Conservation (phyloP, 2,797 vertebrate genomes). For the Psittacula derbiana region DNA sequence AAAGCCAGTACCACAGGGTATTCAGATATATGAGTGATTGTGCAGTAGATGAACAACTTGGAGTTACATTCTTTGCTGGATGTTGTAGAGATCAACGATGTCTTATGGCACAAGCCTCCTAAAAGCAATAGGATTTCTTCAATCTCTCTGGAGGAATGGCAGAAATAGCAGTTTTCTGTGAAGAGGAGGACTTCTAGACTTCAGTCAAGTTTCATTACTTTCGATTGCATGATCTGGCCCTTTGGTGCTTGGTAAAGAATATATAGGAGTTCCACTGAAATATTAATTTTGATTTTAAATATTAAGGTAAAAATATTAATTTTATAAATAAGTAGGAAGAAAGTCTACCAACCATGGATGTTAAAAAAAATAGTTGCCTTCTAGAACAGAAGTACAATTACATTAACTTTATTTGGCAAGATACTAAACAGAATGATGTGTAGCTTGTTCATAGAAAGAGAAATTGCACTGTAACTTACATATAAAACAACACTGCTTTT, state of each 20-base stretch:
- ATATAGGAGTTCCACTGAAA: not conserved
- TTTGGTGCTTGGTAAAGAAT: not conserved
- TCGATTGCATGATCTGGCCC: not conserved
- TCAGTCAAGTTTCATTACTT: not conserved
- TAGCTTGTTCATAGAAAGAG: not conserved
- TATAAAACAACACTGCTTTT: not conserved
- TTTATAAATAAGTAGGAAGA: not conserved
- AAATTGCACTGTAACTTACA: not conserved
- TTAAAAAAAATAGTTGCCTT: not conserved
- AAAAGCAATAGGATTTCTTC: not conserved
- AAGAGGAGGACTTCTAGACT: not conserved
- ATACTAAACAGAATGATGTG: not conserved
- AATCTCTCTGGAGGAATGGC: not conserved
- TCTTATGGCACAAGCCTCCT: not conserved
- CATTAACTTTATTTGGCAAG: not conserved
- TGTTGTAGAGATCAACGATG: not conserved
- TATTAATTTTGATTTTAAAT: not conserved
- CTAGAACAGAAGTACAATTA: not conserved
- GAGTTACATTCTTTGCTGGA: not conserved
- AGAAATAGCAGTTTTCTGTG: not conserved
- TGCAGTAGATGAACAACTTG: not conserved
- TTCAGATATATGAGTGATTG: not conserved
- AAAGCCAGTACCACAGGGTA: not conserved
- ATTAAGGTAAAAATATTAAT: not conserved
- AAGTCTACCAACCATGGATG: fast-evolving